Evolutionary conservation across 2,797 vertebrate species (phyloP), one percentile per base, ranked within the genome.

Genomic region (Myotis daubentonii): DNA sequence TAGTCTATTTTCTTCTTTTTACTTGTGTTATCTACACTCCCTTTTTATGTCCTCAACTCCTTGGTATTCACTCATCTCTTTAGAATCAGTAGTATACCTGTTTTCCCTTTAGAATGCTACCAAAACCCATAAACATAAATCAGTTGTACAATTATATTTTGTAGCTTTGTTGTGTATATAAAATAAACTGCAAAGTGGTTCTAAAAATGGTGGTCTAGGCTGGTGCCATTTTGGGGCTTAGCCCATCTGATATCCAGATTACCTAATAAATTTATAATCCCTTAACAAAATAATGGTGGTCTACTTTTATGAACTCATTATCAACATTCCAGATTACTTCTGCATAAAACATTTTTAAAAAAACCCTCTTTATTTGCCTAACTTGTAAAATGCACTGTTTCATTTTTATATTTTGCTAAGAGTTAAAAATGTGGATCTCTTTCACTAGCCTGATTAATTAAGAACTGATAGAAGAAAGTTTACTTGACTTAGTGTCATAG

Each of bases 401-500:
- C 38, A 66, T 93, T 91, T 95, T 96, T 36, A 25, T 93, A 76
- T 89, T 89, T 94, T 92, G 33, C 86, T 89, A 60, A 94, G 51
- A 93, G 83, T 95, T 89, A 80, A 89, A 82, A 79, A 49, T 93
- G 16, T 94, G 9, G 12, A n/a, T 84, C 15, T 89, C 25, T 92
- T 89, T 79, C 30, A 89, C n/a, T 89, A 92, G 30, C 68, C 41
- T 76, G 76, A 76, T 12, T 89, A 93, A 82, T 93, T 41, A 87
- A 81, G 80, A 93, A 91, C 47, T 89, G 57, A 81, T 41, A 72
- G 65, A 95, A 78, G 70, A 83, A 83, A 53, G 25, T 82, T 82
- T 94, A 79, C 19, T 84, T 92, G 65, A 93, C 4, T 75, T 91
- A 49, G 25, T 78, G 2, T 93, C 5, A 47, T 23, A 93, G 66